Evolutionary conservation across 2,797 vertebrate species (phyloP).

Genomic region (Anableps anableps): DNA sequence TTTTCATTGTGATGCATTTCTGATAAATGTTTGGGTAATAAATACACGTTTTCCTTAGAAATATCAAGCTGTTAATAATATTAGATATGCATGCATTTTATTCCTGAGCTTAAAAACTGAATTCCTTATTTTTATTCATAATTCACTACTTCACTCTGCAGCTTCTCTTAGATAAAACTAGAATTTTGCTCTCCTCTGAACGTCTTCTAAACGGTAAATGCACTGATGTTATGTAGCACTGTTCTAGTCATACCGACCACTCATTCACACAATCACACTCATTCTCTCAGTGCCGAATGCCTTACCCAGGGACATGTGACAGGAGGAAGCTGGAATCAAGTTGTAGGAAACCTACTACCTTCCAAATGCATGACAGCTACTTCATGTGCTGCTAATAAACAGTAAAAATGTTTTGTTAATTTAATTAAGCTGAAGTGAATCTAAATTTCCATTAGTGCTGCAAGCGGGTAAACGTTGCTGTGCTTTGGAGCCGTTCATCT

Average conservation of each 20-base stretch:
- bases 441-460: too few species aligned
- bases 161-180: background rate
- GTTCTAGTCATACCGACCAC: background rate
- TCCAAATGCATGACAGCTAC: background rate
- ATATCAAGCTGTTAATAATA: background rate
- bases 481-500: background rate
- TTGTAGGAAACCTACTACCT: background rate
- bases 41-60: background rate
- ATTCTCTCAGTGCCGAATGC: background rate
- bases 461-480: background rate
- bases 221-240: background rate
- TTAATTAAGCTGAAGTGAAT: background rate
- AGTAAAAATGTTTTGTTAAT: background rate
- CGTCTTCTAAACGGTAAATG: too few species aligned
- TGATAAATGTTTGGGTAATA: background rate
- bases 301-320: too few species aligned
- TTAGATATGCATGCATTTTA: background rate
- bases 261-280: background rate
- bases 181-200: background rate
- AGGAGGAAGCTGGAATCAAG: background rate
- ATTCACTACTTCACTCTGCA: background rate
- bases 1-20: background rate
- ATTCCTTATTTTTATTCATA: background rate
- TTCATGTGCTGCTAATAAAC: background rate
- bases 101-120: too few species aligned